Evolutionary conservation across 37 sponge, comb jelly and placozoan genomes (phyloP), one percentile per base, ranked within the genome.

Genomic region (Beroe ovata): DNA sequence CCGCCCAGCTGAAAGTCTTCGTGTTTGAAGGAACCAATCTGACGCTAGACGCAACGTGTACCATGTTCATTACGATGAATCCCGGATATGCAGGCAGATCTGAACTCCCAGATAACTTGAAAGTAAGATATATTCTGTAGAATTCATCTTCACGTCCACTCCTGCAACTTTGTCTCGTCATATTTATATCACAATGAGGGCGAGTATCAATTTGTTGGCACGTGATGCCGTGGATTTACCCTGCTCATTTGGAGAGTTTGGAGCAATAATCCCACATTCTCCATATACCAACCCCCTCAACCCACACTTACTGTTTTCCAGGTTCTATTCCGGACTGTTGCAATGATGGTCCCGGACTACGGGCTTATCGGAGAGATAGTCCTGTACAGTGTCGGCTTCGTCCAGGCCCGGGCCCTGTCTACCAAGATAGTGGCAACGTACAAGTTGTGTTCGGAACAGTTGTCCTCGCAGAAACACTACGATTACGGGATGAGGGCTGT

Each of bases 21-120:
- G 81, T 90, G 42, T 90, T 90, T n/a, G 91, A 90, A 89, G 91
- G 91, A 40, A 90, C 91, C 3, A 58, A 90, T 20, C 66, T 90
- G 38, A 60, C 60, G 20, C 58, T 90, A 42, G 91, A 90, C 39
- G 32, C 88, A 0, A 64, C 91, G 1, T 90, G 91, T 41, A 90
- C 91, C 19, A 90, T 90, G 59, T 90, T 90, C 39, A 90, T 90
- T 28, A 90, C 91, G 18, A 90, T 90, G 91, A 90, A 90, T 37
- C 91, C 91, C 23, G 91, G 91, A 40, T 90, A 90, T 23, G 91
- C 91, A 8, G 91, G 91, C 8, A 60, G 91, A 8, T 64, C 91
- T 8, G 91, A 90, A 89, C 88, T 90, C 8, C 91, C 91, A 1
- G 91, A 90, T 39, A 90, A 90, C 39, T 54, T 90, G n/a, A 90